Percentiles rank a stretch among this genome's conserved stretches.
phyloP scores from a whole-genome alignment of 2,888 invertebrate species.

The Biston stratarius region DNA sequence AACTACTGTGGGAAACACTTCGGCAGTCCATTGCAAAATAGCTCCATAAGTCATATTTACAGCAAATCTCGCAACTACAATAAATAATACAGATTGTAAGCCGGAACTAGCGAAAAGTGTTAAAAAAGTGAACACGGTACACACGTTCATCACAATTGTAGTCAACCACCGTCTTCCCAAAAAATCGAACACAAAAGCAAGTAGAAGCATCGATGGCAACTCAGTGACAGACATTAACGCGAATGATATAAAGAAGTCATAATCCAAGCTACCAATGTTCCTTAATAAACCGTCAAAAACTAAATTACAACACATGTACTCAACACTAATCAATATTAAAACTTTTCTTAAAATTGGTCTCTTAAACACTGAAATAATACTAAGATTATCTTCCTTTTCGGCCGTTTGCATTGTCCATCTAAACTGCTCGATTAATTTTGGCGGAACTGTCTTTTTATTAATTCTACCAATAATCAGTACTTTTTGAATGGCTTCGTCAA shows the following conservation, averaged over 20 bases:
- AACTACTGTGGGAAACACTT: conserved; percentile 63
- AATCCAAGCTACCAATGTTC: conserved; percentile 61
- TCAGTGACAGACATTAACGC: conserved; percentile 63
- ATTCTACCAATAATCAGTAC: conserved; percentile 59
- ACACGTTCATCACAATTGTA: conserved; percentile 50
- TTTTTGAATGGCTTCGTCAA: conserved; percentile 63
- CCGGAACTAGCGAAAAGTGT: conserved; percentile 58
- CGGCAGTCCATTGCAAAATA: conserved; percentile 65
- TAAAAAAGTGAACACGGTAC: conserved; percentile 58
- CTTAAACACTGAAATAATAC: conserved; percentile 59
- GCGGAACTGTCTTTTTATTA: conserved; percentile 62
- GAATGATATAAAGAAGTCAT: conserved; percentile 67
- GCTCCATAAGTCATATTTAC: conserved; percentile 62
- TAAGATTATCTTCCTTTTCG: conserved; percentile 48
- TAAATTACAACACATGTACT: conserved; percentile 60
- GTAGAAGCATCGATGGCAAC: conserved; percentile 62
- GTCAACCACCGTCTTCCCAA: conserved; percentile 66
- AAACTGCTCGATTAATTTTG: conserved; percentile 61
- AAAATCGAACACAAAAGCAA: conserved; percentile 64
- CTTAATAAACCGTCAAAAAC: conserved; percentile 66
- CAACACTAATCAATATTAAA: conserved; percentile 60
- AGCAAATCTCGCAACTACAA: conserved; percentile 63
- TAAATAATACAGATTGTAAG: conserved; percentile 56
- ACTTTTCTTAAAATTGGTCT: conserved; percentile 59
- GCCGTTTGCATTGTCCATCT: conserved; percentile 44